A percentile compares a stretch with the other conserved stretches of the same genome.
These are phyloP conservation scores for Oryzias dopingdopingensis DNA, from an alignment of 2,797 vertebrate genomes.

Conservation along the genomic window DNA sequence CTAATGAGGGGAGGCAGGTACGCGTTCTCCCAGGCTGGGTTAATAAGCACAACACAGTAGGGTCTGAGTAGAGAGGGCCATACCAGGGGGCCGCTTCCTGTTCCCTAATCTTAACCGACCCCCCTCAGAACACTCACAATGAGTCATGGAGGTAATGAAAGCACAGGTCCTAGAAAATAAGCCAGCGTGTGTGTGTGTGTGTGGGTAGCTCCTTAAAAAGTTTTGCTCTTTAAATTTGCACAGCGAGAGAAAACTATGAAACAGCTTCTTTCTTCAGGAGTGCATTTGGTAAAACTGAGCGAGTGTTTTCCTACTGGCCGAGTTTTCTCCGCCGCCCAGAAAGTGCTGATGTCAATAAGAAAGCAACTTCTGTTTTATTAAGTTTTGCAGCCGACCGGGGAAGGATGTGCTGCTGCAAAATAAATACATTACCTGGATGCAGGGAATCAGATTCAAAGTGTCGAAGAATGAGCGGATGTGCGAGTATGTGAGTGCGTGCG, in stretches of 20 bases:
- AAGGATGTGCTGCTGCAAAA: constrained; percentile 54
- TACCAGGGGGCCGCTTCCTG: constrained; percentile 75
- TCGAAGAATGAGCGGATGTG: constrained; percentile 69
- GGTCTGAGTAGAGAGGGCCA: constrained; percentile 64
- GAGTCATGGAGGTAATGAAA: constrained; percentile 59
- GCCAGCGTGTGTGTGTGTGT: constrained; percentile 38
- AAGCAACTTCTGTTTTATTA: constrained; percentile 71
- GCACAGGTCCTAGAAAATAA: constrained; percentile 60
- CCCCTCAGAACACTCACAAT: constrained; percentile 67
- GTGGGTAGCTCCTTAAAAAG: constrained; percentile 5
- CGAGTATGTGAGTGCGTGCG: constrained; percentile 56
- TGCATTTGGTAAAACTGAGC: constrained; percentile 6
- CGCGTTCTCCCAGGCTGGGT: constrained; percentile 74
- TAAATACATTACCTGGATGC: constrained; percentile 78
- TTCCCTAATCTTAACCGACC: constrained; percentile 70
- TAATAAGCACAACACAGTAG: constrained; percentile 76
- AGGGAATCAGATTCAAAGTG: constrained; percentile 79
- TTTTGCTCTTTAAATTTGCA: constrained; percentile 1
- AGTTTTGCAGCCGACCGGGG: constrained; percentile 58
- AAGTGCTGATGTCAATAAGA: constrained; percentile 75
- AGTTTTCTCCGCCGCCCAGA: constrained; percentile 46
- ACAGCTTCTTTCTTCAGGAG: background rate
- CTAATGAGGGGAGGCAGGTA: constrained; percentile 83
- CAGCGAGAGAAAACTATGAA: constrained; percentile 1
- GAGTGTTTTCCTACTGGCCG: constrained; percentile 13